Conservation (phyloP, 2,797 vertebrate genomes). For the Propithecus deckenii region DNA sequence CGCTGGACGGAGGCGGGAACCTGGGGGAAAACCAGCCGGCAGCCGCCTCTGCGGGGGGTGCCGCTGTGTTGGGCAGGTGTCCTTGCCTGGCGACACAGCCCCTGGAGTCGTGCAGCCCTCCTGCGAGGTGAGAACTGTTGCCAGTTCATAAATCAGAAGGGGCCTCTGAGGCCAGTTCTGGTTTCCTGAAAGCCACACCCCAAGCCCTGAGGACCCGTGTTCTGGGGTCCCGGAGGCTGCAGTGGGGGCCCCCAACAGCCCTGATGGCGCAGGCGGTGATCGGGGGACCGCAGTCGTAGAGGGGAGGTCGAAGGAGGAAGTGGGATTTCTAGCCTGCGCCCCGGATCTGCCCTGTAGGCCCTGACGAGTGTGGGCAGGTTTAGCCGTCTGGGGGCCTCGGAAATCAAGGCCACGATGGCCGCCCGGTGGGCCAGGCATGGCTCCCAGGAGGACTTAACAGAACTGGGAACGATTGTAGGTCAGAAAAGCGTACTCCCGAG, state of each 20-base stretch:
- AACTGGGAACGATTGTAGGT: not conserved
- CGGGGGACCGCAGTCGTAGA: too few species aligned
- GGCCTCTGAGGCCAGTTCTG: not conserved
- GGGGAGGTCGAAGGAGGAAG: not conserved
- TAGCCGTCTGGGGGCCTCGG: too few species aligned
- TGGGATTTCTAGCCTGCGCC: not conserved
- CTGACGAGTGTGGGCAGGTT: not conserved
- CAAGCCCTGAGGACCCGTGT: too few species aligned
- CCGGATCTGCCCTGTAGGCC: too few species aligned
- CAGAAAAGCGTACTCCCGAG: not conserved
- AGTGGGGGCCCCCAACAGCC: not conserved
- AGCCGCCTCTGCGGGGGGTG: not conserved
- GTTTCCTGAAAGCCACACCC: not conserved
- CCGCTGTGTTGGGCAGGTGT: not conserved
- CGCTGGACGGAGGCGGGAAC: not conserved
- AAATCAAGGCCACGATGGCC: not conserved
- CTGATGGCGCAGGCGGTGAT: rapidly evolving
- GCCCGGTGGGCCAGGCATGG: rapidly evolving
- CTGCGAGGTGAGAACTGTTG: not conserved
- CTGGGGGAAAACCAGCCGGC: too few species aligned
- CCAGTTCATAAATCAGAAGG: too few species aligned
- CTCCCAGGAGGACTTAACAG: not conserved
- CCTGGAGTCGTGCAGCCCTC: rapidly evolving
- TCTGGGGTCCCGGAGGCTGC: too few species aligned
- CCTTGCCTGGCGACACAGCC: rapidly evolving